Percentiles rank a stretch among this genome's conserved stretches.
Evolutionary conservation across 2,113 vertebrate genomes (phyloP).

Genomic region (Eulacestoma nigropectus): DNA sequence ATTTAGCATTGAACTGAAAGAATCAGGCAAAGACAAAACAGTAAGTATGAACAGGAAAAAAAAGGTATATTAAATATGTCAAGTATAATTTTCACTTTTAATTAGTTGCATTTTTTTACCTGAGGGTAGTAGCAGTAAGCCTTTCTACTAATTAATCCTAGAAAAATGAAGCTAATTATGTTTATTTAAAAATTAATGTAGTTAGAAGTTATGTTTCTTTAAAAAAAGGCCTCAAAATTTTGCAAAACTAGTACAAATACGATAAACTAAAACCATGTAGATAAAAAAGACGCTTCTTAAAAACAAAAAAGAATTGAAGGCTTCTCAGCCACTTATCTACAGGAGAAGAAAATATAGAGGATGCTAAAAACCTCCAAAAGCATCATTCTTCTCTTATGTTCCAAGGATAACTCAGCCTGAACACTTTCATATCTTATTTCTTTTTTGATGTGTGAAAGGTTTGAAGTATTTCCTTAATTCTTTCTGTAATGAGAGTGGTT

Average conservation of each 20-base stretch:
- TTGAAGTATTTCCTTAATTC: background rate
- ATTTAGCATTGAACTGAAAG: constrained; percentile 85
- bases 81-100: background rate
- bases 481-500: background rate
- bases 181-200: background rate
- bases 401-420: background rate
- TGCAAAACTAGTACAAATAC: background rate
- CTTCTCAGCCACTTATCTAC: background rate
- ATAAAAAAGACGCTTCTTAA: rapidly evolving
- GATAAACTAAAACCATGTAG: background rate
- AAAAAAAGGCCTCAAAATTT: background rate
- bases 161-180: background rate
- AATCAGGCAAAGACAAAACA: constrained; percentile 27
- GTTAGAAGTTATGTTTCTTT: background rate
- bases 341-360: background rate
- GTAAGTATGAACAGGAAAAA: background rate
- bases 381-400: background rate
- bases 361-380: background rate
- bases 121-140: background rate
- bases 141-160: background rate
- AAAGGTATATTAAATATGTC: background rate
- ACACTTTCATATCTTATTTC: background rate
- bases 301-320: background rate
- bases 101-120: background rate
- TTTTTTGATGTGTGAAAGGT: background rate